phyloP scores from a whole-genome alignment of 2,797 vertebrate genomes.

The Alosa sapidissima region DNA sequence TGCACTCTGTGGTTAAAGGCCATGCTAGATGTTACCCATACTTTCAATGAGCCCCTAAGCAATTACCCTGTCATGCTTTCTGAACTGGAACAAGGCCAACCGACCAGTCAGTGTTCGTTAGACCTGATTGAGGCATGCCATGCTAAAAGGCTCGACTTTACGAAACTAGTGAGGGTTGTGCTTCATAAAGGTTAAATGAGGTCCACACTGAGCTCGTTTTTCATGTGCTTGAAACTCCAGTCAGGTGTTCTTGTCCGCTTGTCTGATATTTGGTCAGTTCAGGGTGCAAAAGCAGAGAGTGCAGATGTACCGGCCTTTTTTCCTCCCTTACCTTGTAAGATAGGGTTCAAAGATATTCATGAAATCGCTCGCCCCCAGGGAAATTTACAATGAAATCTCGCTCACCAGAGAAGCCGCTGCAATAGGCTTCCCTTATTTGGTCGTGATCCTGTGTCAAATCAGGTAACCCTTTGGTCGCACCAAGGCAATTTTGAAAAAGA shows the following conservation, averaged over 20 bases:
- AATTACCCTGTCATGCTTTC: conserved; percentile 44
- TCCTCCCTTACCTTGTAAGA: not conserved
- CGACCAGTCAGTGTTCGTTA: not conserved
- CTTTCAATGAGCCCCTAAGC: not conserved
- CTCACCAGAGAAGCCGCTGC: not conserved
- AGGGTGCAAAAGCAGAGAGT: not conserved
- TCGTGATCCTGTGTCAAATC: not conserved
- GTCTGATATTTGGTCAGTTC: not conserved
- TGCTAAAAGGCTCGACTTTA: not conserved
- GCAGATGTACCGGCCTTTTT: not conserved
- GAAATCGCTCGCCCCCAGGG: not conserved
- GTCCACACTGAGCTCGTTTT: not conserved
- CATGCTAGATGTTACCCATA: not conserved
- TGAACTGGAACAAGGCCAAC: conserved; percentile 34
- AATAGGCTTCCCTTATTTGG: not conserved
- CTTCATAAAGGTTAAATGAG: not conserved
- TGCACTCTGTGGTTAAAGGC: not conserved
- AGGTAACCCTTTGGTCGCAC: not conserved
- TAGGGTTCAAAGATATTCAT: not conserved
- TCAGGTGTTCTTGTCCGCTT: not conserved
- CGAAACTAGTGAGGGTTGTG: not conserved
- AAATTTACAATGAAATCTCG: not conserved
- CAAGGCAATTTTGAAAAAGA: not conserved
- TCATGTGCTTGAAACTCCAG: not conserved
- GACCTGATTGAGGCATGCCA: not conserved